Conservation (phyloP, 2,888 invertebrate species). For the Drosophila imparisetae region DNA sequence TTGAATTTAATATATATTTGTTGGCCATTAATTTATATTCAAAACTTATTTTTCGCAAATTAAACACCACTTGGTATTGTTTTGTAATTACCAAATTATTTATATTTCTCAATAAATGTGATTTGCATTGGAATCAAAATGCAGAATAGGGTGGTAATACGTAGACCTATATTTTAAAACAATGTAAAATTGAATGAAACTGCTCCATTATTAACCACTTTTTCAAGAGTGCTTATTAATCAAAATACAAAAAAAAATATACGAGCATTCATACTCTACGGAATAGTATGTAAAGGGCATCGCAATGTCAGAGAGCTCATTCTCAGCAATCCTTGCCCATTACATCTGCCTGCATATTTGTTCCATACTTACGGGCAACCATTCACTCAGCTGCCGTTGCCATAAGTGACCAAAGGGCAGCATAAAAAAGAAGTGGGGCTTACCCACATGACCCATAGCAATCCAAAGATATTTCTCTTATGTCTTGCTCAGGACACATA, state of each 20-base stretch:
- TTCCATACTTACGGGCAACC: slow-evolving; percentile 21
- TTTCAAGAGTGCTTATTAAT: neutral
- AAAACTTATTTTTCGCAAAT: neutral
- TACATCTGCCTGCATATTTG: slow-evolving; percentile 5
- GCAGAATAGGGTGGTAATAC: neutral
- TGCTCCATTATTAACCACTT: neutral
- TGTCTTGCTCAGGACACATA: slow-evolving; percentile 37
- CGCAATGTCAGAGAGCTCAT: slow-evolving; percentile 21
- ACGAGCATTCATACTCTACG: neutral
- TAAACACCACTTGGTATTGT: neutral
- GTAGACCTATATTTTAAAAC: neutral
- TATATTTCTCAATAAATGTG: neutral
- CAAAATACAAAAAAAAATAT: neutral
- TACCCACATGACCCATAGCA: slow-evolving; percentile 18
- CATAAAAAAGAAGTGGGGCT: neutral
- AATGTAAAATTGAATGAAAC: too few relatives aligned
- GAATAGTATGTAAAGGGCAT: slow-evolving; percentile 20
- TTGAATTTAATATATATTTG: neutral
- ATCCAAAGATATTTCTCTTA: slow-evolving; percentile 26
- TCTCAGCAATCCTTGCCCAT: slow-evolving; percentile 5
- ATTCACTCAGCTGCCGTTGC: slow-evolving; percentile 51
- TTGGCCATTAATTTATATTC: neutral
- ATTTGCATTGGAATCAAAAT: too few relatives aligned
- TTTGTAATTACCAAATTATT: neutral
- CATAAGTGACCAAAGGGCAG: slow-evolving; percentile 47